phyloP scores from a whole-genome alignment of 2,797 vertebrate species.

The Arnoldichthys spilopterus region DNA sequence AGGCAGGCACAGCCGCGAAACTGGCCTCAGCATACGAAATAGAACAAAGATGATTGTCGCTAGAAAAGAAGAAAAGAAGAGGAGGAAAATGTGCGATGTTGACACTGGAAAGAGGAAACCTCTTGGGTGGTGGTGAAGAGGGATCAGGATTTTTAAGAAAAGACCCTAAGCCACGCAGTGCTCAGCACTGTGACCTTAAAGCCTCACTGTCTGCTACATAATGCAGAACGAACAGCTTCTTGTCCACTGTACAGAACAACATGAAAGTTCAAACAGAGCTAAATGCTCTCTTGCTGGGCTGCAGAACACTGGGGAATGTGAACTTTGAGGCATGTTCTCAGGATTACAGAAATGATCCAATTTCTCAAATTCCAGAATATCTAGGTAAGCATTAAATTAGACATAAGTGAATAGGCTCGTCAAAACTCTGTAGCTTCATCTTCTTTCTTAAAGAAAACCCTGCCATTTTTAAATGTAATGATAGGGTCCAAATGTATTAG shows the following conservation, averaged over 20 bases:
- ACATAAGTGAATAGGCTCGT: slow-evolving; percentile 39
- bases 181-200: slow-evolving; percentile 29
- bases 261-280: slow-evolving; percentile 10
- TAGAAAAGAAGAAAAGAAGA: slow-evolving; percentile 35
- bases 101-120: slow-evolving; percentile 51
- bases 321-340: slow-evolving; percentile 42
- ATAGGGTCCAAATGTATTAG: slow-evolving; percentile 49
- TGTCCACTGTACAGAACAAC: slow-evolving; percentile 23
- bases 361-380: background rate
- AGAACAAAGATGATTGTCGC: slow-evolving; percentile 11
- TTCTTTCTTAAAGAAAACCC: slow-evolving; percentile 36
- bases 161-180: slow-evolving; percentile 40
- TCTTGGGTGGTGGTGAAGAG: slow-evolving; percentile 69
- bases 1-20: slow-evolving; percentile 96
- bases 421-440: slow-evolving; percentile 24
- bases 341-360: background rate
- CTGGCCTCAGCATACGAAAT: slow-evolving; percentile 70
- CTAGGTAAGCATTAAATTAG: slow-evolving; percentile 10
- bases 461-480: slow-evolving; percentile 45
- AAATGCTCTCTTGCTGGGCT: slow-evolving; percentile 42
- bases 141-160: slow-evolving; percentile 43
- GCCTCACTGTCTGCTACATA: slow-evolving; percentile 32
- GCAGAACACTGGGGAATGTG: slow-evolving; percentile 40
- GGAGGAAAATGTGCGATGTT: slow-evolving; percentile 47
- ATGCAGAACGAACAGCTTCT: slow-evolving; percentile 3